These are phyloP conservation scores for Kryptopterus vitreolus DNA, from an alignment of 2,797 vertebrate species.

Conservation along the genomic window DNA sequence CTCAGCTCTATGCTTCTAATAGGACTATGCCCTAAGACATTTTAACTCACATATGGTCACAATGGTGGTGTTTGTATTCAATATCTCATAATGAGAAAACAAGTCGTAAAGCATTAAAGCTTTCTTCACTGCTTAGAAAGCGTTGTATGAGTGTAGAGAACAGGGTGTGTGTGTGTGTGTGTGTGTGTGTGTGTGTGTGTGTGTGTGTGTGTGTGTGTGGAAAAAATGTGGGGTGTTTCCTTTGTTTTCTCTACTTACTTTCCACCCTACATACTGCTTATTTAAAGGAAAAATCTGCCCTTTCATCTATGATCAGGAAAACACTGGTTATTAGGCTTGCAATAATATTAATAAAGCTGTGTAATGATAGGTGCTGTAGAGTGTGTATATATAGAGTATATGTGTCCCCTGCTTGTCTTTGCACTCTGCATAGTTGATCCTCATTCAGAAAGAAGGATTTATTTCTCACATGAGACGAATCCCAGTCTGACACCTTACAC, in stretches of 20 bases:
- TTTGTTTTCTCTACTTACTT: conserved; percentile 25
- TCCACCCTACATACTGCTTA: conserved; percentile 4
- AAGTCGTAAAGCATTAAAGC: neutral
- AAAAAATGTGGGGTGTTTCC: conserved; percentile 27
- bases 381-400: too few species aligned
- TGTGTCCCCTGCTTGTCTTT: neutral
- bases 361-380: neutral
- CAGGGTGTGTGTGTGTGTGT: conserved; percentile 15
- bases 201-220: conserved; percentile 25
- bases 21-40: too few species aligned
- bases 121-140: neutral
- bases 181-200: neutral
- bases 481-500: neutral
- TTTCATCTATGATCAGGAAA: conserved; percentile 15
- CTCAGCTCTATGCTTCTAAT: neutral
- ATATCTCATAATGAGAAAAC: neutral
- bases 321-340: neutral
- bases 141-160: conserved; percentile 5
- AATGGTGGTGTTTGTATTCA: neutral
- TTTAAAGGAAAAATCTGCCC: conserved; percentile 17
- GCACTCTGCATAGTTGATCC: neutral
- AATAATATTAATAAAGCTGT: neutral
- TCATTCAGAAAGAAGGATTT: neutral
- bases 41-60: too few species aligned
- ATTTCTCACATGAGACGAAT: neutral